phyloP scores from a whole-genome alignment of 2,797 vertebrate genomes.

The Gorsachius magnificus region DNA sequence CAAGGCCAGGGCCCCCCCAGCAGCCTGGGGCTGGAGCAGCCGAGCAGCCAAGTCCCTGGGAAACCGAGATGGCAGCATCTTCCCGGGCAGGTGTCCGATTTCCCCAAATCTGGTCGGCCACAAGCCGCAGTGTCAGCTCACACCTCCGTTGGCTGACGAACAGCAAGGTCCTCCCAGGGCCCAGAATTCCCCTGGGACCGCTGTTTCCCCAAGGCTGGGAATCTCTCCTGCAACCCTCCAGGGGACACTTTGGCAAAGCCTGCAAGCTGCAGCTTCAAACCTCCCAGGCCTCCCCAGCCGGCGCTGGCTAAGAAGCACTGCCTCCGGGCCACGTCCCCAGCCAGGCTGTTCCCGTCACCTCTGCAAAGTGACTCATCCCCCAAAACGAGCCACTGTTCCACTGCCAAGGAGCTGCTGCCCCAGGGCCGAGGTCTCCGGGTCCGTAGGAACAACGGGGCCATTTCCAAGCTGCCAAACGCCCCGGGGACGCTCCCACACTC shows the following conservation, averaged over 20 bases:
- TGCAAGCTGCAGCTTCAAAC: neutral
- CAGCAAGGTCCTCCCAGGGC: accelerated
- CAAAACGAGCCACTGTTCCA: neutral
- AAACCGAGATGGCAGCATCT: neutral
- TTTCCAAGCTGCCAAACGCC: neutral
- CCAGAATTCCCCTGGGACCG: neutral
- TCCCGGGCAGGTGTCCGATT: neutral
- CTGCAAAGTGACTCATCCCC: conserved; percentile 11
- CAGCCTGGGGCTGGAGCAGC: neutral
- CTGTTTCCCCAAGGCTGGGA: neutral
- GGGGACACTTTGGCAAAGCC: neutral
- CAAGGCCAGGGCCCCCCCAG: neutral
- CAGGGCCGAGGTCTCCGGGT: neutral
- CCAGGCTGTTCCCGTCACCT: neutral
- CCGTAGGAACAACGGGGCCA: neutral
- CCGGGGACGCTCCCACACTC: neutral
- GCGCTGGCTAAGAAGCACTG: neutral
- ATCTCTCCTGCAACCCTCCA: neutral
- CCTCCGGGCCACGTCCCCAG: neutral
- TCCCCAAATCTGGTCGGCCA: neutral
- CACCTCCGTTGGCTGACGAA: neutral
- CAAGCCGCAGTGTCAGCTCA: neutral
- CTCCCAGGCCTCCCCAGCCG: neutral
- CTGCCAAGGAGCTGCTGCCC: conserved; percentile 23
- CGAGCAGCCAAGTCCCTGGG: neutral